Evolutionary conservation across 2,888 invertebrate genomes (phyloP).

Genomic region (Iselma pallidipennis): DNA sequence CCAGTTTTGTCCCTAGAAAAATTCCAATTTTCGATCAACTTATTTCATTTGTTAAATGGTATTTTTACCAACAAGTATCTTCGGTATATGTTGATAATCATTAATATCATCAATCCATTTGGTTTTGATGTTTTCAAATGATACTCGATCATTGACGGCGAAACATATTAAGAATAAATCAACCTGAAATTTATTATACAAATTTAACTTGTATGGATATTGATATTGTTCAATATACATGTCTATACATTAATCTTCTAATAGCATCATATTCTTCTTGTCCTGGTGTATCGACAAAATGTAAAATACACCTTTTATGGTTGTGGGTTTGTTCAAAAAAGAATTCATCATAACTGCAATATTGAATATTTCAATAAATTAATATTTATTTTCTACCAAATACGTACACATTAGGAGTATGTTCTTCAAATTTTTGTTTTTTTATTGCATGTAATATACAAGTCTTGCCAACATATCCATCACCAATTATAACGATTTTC

Average conservation of each 20-base stretch:
- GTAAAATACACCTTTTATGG: slow-evolving; percentile 14
- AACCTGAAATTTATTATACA: slow-evolving; percentile 28
- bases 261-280: slow-evolving; percentile 72
- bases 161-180: slow-evolving; percentile 37
- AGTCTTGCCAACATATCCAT: slow-evolving; percentile 86
- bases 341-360: slow-evolving; percentile 26
- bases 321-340: slow-evolving; percentile 3
- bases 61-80: slow-evolving; percentile 34
- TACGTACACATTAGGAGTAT: slow-evolving; percentile 26
- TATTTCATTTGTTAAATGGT: not conserved
- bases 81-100: slow-evolving; percentile 24
- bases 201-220: slow-evolving; percentile 1
- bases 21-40: slow-evolving; percentile 1
- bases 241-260: slow-evolving; percentile 23
- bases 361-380: not conserved
- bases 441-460: slow-evolving; percentile 82
- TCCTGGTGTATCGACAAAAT: slow-evolving; percentile 67
- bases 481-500: slow-evolving; percentile 62
- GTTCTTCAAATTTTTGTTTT: slow-evolving; percentile 69
- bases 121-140: slow-evolving; percentile 31
- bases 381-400: not conserved
- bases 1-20: slow-evolving; percentile 36
- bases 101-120: slow-evolving; percentile 35
- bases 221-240: slow-evolving; percentile 13
- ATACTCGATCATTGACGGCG: slow-evolving; percentile 31